A percentile compares a stretch with the other conserved stretches of the same genome.
phyloP scores from a whole-genome alignment of 2,113 vertebrate species.

The Heteronetta atricapilla region DNA sequence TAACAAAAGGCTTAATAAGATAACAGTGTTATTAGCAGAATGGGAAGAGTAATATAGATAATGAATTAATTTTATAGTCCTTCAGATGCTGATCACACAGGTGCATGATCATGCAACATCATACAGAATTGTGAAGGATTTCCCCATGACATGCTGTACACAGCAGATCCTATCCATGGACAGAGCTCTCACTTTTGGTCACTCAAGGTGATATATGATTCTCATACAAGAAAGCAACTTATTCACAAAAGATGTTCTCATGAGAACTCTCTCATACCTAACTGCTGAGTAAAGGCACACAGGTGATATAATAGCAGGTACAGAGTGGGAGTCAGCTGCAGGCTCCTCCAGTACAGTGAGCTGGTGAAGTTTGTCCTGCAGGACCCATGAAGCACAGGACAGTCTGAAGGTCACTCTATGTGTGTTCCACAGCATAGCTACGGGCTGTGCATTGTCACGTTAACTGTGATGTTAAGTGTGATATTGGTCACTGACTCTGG shows the following conservation, averaged over 20 bases:
- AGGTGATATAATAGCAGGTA: rapidly evolving
- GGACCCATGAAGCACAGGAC: rapidly evolving
- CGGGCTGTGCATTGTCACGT: neutral
- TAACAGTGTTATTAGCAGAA: neutral
- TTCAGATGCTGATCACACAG: neutral
- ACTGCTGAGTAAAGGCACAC: rapidly evolving
- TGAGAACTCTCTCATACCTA: neutral
- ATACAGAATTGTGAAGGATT: rapidly evolving
- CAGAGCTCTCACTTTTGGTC: neutral
- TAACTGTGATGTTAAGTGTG: neutral
- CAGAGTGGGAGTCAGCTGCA: rapidly evolving
- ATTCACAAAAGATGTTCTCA: neutral
- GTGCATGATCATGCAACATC: rapidly evolving
- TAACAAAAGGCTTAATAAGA: neutral
- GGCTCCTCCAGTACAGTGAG: rapidly evolving
- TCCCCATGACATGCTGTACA: rapidly evolving
- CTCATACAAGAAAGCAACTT: neutral
- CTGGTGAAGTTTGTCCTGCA: neutral
- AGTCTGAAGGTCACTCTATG: no score
- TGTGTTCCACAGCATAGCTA: neutral
- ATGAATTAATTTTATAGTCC: rapidly evolving
- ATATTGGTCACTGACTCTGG: neutral
- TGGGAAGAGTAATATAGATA: neutral
- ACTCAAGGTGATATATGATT: neutral
- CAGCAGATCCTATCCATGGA: rapidly evolving